phyloP scores from a whole-genome alignment of 2,113 vertebrate species.

The Harpagus bidentatus region DNA sequence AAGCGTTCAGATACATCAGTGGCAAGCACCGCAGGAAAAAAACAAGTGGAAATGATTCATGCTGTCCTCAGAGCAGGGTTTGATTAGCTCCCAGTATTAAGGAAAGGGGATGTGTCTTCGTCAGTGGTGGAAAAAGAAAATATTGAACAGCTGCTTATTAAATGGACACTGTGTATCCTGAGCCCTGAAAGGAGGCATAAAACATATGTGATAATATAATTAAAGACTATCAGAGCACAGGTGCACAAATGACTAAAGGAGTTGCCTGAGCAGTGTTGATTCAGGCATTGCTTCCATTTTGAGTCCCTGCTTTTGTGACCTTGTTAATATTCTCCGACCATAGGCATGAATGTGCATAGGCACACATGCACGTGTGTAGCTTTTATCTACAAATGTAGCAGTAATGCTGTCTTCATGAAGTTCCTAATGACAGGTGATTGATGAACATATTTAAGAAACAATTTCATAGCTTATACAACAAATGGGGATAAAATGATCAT shows the following conservation, averaged over 20 bases:
- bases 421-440: background rate
- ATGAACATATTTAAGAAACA: background rate
- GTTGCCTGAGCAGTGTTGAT: background rate
- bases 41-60: background rate
- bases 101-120: background rate
- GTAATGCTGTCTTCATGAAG: background rate
- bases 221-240: background rate
- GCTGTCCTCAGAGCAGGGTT: background rate
- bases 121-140: background rate
- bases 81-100: background rate
- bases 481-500: background rate
- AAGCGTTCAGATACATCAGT: background rate
- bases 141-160: constrained; percentile 25
- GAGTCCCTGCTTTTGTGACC: background rate
- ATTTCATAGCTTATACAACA: background rate
- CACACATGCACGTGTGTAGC: accelerated
- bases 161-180: background rate
- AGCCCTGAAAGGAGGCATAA: background rate
- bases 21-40: background rate
- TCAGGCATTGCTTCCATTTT: background rate
- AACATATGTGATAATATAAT: background rate
- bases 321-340: background rate
- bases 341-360: background rate
- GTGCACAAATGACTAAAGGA: background rate
- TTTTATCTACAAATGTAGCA: background rate